Percentiles rank a stretch among this genome's conserved stretches.
phyloP scores from a whole-genome alignment of 2,113 vertebrate species.

The Cyphomyrus plagiostoma region DNA sequence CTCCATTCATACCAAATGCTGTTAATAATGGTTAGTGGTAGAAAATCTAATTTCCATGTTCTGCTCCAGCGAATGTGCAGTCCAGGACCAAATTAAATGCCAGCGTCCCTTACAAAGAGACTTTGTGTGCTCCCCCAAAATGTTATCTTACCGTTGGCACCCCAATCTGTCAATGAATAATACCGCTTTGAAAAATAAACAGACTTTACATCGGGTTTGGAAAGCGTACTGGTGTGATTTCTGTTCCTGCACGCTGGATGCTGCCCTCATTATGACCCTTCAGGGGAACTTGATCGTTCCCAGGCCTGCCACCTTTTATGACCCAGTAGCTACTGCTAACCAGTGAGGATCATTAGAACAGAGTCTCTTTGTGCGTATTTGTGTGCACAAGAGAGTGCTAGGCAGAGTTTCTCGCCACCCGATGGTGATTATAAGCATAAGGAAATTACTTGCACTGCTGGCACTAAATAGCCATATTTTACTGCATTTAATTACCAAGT shows the following conservation, averaged over 20 bases:
- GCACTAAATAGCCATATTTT: neutral
- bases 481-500: neutral
- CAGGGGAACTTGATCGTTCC: neutral
- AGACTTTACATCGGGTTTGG: neutral
- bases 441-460: neutral
- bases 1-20: neutral
- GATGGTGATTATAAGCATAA: neutral
- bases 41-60: constrained; percentile 9
- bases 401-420: neutral
- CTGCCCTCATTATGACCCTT: neutral
- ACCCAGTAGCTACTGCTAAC: neutral
- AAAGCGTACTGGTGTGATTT: neutral
- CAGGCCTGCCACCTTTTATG: neutral
- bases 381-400: neutral
- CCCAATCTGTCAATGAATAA: neutral
- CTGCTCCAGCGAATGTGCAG: constrained; percentile 2
- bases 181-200: neutral
- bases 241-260: too few species aligned
- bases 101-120: constrained; percentile 8
- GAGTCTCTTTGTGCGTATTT: neutral
- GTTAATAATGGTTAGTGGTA: neutral
- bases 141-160: neutral
- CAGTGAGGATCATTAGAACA: neutral
- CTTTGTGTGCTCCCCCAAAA: neutral
- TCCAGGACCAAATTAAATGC: constrained; percentile 1